A percentile compares a stretch with the other conserved stretches of the same genome.
phyloP scores from a whole-genome alignment of 2,888 invertebrate species.

The Tubulanus polymorphus region DNA sequence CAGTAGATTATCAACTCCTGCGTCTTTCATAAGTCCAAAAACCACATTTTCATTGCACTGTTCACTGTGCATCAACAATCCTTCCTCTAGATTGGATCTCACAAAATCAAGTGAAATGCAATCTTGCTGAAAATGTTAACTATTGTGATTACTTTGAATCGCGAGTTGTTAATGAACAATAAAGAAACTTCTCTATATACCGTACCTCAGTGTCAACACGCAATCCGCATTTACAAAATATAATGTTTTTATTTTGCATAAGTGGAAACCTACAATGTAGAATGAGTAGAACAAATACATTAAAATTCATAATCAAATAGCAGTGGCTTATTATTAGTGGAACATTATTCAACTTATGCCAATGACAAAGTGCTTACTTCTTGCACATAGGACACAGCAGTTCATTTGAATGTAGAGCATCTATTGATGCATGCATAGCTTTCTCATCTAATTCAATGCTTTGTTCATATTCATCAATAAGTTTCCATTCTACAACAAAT shows the following conservation, averaged over 20 bases:
- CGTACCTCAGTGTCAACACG: constrained; percentile 39
- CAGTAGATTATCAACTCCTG: constrained; percentile 29
- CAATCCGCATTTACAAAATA: constrained; percentile 39
- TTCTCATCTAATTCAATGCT: constrained; percentile 29
- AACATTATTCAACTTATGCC: background rate
- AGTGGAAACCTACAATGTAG: constrained; percentile 26
- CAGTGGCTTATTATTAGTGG: background rate
- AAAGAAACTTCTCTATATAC: background rate
- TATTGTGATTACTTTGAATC: background rate
- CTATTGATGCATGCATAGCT: constrained; percentile 28
- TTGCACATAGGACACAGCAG: constrained; percentile 40
- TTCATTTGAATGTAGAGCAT: constrained; percentile 28
- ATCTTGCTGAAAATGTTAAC: constrained; percentile 38
- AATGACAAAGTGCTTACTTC: constrained; percentile 23
- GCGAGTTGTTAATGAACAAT: background rate
- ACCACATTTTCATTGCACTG: constrained; percentile 29
- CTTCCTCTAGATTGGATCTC: constrained; percentile 25
- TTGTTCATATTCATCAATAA: constrained; percentile 30
- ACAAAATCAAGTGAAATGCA: constrained; percentile 30
- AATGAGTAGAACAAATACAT: background rate
- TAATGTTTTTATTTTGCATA: constrained; percentile 32
- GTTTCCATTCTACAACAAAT: constrained; percentile 23
- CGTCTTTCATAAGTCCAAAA: constrained; percentile 24
- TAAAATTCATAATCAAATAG: background rate
- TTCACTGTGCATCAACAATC: constrained; percentile 24